Percentiles rank a stretch among this genome's conserved stretches.
phyloP scores from a whole-genome alignment of 2,113 vertebrate species.

The Monopterus albus region DNA sequence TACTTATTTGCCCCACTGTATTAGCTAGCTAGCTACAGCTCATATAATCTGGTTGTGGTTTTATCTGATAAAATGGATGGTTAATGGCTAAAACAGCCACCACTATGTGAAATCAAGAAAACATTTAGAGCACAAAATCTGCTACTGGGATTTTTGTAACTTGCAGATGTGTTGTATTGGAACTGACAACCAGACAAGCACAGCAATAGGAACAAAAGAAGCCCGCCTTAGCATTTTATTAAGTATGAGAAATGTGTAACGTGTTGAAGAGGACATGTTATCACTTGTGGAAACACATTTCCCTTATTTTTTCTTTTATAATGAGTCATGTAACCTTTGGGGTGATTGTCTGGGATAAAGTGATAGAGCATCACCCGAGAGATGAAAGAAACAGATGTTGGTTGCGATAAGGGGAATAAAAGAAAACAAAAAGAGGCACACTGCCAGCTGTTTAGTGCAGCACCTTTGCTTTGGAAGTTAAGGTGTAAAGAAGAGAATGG shows the following conservation, averaged over 20 bases:
- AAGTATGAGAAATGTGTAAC: neutral
- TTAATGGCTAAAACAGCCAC: no score
- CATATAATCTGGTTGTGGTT: no score
- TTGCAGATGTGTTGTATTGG: neutral
- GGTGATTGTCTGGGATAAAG: constrained; percentile 16
- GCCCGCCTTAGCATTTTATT: neutral
- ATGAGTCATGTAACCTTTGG: neutral
- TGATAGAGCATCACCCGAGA: constrained; percentile 9
- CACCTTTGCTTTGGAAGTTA: constrained; percentile 26
- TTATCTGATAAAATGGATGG: no score
- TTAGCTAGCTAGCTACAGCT: no score
- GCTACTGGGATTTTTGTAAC: neutral
- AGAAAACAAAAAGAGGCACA: neutral
- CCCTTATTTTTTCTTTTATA: neutral
- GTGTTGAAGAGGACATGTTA: no score
- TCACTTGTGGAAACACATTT: neutral
- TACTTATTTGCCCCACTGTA: no score
- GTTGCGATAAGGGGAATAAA: neutral
- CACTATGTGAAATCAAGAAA: no score
- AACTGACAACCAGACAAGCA: neutral
- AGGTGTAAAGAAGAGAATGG: constrained; percentile 39
- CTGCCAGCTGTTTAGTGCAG: constrained; percentile 40
- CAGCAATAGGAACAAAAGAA: neutral
- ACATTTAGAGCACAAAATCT: no score
- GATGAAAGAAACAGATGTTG: constrained; percentile 10